These are phyloP conservation scores for Callocephalon fimbriatum DNA, from an alignment of 2,113 vertebrate species.

Conservation along the genomic window DNA sequence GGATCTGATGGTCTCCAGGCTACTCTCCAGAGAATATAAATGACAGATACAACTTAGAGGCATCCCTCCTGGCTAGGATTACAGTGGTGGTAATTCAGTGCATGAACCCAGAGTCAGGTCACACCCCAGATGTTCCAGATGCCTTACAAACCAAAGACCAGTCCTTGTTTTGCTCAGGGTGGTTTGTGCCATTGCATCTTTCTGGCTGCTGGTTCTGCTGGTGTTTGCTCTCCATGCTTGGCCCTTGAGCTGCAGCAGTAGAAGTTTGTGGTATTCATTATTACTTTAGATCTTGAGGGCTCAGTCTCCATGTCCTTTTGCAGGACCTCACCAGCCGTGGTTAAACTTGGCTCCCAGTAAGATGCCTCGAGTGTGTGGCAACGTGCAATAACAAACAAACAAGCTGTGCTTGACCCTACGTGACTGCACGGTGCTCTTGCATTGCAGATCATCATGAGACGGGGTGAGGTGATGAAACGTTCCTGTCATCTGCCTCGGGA, in stretches of 20 bases:
- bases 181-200: neutral
- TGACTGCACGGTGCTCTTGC: neutral
- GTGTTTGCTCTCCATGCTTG: neutral
- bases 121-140: accelerated
- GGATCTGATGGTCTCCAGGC: neutral
- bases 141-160: neutral
- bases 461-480: neutral
- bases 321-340: neutral
- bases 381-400: neutral
- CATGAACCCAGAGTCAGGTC: neutral
- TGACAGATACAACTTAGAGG: neutral
- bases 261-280: neutral
- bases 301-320: neutral
- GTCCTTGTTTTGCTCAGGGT: neutral
- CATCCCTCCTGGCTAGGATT: neutral
- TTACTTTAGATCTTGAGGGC: neutral
- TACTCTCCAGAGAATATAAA: neutral
- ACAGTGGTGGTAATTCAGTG: neutral
- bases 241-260: neutral
- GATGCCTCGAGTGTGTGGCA: neutral
- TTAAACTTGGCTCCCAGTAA: neutral
- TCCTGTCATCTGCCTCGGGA: neutral
- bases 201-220: neutral
- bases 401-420: neutral
- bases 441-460: neutral